Evolutionary conservation across 2,113 vertebrate species (phyloP), one percentile per base, ranked within the genome.

Genomic region (Mesembrinibis cayennensis): DNA sequence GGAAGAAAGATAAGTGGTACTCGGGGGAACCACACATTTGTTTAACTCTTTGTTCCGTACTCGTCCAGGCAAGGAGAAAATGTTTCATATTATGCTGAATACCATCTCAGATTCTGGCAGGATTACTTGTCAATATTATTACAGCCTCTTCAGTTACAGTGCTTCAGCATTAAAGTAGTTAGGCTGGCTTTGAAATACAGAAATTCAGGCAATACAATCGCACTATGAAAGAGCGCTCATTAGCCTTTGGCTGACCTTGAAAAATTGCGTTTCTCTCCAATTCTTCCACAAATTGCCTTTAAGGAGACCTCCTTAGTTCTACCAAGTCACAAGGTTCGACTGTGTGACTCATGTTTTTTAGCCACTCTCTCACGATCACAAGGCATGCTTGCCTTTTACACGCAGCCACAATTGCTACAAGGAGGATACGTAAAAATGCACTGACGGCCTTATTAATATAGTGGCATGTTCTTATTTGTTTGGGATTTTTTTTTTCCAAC

Each of bases 221-320:
- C 79, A 67, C 82, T 96, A 76, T 97, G 96, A 96, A 97, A 96
- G 87, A 93, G 79, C 26, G 42, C 95, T 97, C 97, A 97, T 98
- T 98, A 97, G 94, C 96, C 96, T 94, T 91, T 98, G 96, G 95
- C 95, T 98, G 97, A 97, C 97, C 96, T 94, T 89, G 84, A 84
- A 88, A 96, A 96, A 90, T 67, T 90, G 96, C 5, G 0, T 95
- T 95, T 96, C 93, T 95, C 79, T 96, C 86, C 94, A 95, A 29
- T 94, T 90, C 91, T 93, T 95, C 94, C 83, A 93, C 97, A 97
- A 96, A 96, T 93, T 97, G 93, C 92, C 76, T 96, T 97, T 96
- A 97, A 91, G 93, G 72, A 96, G 90, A 96, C 93, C 83, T 94
- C 94, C 91, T 94, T 83, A 88, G 85, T 90, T 95, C 89, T 93